Evolutionary conservation across 2,797 vertebrate genomes (phyloP), one percentile per base, ranked within the genome.

Genomic region (Echiichthys vipera): DNA sequence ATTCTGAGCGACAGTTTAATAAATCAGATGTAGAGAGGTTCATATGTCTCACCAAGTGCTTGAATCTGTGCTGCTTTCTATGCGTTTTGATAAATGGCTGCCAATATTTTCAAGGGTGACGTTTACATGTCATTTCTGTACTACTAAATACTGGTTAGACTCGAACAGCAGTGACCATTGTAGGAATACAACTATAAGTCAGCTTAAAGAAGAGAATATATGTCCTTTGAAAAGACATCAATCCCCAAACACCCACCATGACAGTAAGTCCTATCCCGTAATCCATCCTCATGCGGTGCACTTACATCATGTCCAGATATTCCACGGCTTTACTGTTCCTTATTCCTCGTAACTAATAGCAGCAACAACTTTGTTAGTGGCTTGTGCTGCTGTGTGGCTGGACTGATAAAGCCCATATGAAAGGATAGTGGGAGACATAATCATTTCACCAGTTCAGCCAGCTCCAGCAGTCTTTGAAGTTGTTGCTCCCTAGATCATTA

Each of bases 341-440:
- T 78, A 71, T 86, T 94, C 89, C 80, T 84, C 77, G 87, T 78
- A 80, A 84, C 88, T 94, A 94, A 94, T 94, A 94, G 92, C 92
- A 85, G 83, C 84, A 87, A 91, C 85, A 84, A 63, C 83, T 89
- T 71, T 65, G 81, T 89, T 84, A 74, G 84, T 80, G 54, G 69
- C 71, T 79, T 61, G 67, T 27, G 32, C 71, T 74, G 79, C 83
- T 80, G 84, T 65, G 65, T 86, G 80, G 78, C 77, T 76, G 69
- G 78, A 88, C 83, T 81, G 73, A 85, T 83, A 88, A 87, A 88
- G 81, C 81, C 70, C 58, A 86, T 80, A 90, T 90, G 73, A 90
- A 90, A 91, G 80, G 76, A 76, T 73, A 57, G 72, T 84, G 71
- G 81, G 81, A 87, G 78, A 81, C 80, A 79, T 85, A 84, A 91